These are phyloP conservation scores for Caenorhabditis sulstoni DNA, from an alignment of 2,888 invertebrate genomes.

Conservation along the genomic window DNA sequence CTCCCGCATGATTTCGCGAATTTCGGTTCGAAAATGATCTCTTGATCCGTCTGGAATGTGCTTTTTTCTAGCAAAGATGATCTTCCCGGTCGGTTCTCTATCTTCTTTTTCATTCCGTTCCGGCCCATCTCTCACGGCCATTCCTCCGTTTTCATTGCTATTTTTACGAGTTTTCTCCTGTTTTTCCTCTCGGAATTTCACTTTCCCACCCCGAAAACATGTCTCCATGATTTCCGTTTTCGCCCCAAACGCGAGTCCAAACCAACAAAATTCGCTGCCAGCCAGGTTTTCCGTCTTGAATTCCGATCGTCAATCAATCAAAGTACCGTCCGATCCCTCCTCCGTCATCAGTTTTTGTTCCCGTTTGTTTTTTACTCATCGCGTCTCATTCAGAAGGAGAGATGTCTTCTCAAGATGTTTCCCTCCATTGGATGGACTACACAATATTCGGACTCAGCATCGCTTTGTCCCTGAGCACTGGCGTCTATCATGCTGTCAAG, in stretches of 20 bases:
- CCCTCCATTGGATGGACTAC: conserved; percentile 70
- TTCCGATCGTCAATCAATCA: conserved; percentile 35
- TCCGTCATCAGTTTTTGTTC: conserved; percentile 29
- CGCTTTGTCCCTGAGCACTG: conserved; percentile 73
- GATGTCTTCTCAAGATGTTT: conserved; percentile 29
- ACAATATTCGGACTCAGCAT: conserved; percentile 70
- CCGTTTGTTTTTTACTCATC: conserved; percentile 26
- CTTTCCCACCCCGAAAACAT: conserved; percentile 3
- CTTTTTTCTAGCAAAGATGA: conserved; percentile 10
- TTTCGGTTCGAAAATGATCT: conserved; percentile 12
- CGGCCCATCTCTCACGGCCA: background rate
- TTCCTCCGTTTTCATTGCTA: background rate
- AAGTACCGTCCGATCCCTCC: conserved; percentile 38
- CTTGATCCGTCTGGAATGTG: conserved; percentile 19
- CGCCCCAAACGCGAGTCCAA: conserved; percentile 19
- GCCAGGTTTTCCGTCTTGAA: conserved; percentile 10
- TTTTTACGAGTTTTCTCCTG: conserved; percentile 26
- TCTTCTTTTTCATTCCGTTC: conserved; percentile 6
- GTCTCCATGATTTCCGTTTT: background rate
- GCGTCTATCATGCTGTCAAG: conserved; percentile 75
- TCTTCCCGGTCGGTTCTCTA: conserved; percentile 2
- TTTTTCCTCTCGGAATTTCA: background rate
- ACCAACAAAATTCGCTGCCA: too few relatives aligned
- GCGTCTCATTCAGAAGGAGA: conserved; percentile 22
- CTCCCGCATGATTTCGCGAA: background rate